Conservation (phyloP, 2,113 vertebrate species). For the Vombatus ursinus region DNA sequence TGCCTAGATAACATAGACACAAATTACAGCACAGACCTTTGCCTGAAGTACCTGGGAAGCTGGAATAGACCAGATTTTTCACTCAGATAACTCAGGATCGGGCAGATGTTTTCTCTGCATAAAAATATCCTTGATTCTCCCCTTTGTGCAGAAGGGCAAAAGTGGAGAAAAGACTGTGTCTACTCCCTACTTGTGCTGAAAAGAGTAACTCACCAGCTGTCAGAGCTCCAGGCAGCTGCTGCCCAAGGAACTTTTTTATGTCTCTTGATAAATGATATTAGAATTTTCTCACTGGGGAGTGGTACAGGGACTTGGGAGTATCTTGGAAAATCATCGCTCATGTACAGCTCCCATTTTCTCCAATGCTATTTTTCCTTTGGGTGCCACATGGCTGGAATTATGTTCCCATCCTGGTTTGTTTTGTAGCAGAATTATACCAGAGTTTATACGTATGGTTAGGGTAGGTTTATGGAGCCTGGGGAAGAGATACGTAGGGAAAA, state of each 20-base stretch:
- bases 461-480: background rate
- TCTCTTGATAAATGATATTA: background rate
- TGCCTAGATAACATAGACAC: constrained; percentile 42
- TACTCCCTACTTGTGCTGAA: background rate
- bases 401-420: background rate
- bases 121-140: background rate
- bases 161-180: background rate
- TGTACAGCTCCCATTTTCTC: background rate
- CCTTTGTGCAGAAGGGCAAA: background rate
- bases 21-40: constrained; percentile 43
- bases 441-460: background rate
- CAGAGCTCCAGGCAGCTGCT: background rate
- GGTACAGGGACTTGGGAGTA: background rate
- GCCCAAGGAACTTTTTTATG: background rate
- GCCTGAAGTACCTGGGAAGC: background rate
- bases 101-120: background rate
- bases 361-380: background rate
- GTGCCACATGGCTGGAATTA: background rate
- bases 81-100: constrained; percentile 1
- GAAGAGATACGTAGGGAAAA: background rate
- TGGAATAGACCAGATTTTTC: constrained; percentile 11
- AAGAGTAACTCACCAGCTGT: background rate
- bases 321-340: background rate
- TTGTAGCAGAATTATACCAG: background rate
- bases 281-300: background rate